Evolutionary conservation across 2,888 invertebrate species (phyloP), one percentile per base, ranked within the genome.

Genomic region (Notodonta dromedarius): DNA sequence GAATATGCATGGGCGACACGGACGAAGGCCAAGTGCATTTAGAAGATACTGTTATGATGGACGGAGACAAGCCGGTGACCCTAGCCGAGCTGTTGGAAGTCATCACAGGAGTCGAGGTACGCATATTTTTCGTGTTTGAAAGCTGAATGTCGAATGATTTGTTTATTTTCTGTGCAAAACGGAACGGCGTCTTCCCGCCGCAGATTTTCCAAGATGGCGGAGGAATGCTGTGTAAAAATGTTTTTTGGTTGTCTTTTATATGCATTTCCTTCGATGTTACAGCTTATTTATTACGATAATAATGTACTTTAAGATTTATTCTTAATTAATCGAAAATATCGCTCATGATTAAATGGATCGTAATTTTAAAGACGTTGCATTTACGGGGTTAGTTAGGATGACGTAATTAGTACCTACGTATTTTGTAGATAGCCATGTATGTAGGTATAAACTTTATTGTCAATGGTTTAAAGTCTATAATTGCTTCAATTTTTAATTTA

Each of bases 1-100:
- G 93, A 74, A 93, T 93, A 71, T 93, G 93, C 68, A 87, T 93
- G 90, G 92, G 93, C 2, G 92, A 91, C 60, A 93, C 93, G 0
- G 78, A 86, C 2, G 90, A 93, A 66, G 93, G 93, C 5, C 91
- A 90, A 77, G 92, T 93, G 39, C 87, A 87, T 67, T 84, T 93
- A 50, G 86, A 86, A 61, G 93, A 93, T 66, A 92, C 93, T 0
- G 92, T 93, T 5, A 89, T 93, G 90, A 84, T 89, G 85, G 91
- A 92, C 48, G 91, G 88, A 42, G 92, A 92, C 44, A 87, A 84
- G 67, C 82, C 90, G 14, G 85, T 93, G 39, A 89, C 91, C 0
- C 83, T 93, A 11, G 85, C 91, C 42, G 93, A 93, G 58, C 75
- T 93, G 48, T 74, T 93, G 65, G 88, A 90, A 82, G 79, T 83